Percentiles rank a stretch among this genome's conserved stretches.
Evolutionary conservation across 1,140 invertebrate species (phyloP).

Genomic region (Druon quercuslanigerum): DNA sequence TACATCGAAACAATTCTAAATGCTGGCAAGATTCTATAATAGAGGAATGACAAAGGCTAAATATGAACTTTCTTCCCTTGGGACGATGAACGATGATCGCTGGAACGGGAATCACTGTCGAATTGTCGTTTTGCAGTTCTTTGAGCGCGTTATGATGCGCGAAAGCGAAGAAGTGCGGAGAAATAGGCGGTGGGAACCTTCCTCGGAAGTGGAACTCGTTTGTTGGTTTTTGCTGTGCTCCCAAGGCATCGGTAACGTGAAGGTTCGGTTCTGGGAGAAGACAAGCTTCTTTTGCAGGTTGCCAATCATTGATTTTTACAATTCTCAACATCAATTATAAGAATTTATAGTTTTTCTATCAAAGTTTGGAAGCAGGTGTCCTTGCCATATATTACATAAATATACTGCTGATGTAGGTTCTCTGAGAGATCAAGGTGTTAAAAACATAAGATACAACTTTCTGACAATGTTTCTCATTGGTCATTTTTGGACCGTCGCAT

Average conservation of each 20-base stretch:
- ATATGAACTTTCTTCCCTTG: conserved; percentile 31
- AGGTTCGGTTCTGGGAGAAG: conserved; percentile 45
- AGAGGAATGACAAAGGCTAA: not conserved
- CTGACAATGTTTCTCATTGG: too few relatives aligned
- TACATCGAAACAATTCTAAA: too few relatives aligned
- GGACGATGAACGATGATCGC: conserved; percentile 45
- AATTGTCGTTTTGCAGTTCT: conserved; percentile 8
- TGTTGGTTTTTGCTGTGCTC: conserved; percentile 62
- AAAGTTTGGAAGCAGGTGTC: too few relatives aligned
- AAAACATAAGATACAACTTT: too few relatives aligned
- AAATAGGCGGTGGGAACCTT: conserved; percentile 48
- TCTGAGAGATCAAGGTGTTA: too few relatives aligned
- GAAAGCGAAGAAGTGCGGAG: conserved; percentile 39
- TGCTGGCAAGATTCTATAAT: too few relatives aligned
- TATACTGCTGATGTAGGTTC: too few relatives aligned
- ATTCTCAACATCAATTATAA: too few relatives aligned
- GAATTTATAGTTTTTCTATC: too few relatives aligned
- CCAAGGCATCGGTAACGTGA: conserved; percentile 36
- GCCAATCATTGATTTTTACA: conserved; percentile 36
- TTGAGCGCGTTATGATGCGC: conserved; percentile 40
- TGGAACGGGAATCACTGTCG: not conserved
- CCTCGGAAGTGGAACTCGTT: conserved; percentile 63
- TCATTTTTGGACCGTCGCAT: too few relatives aligned
- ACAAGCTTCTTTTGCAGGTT: conserved; percentile 46
- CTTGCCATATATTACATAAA: too few relatives aligned